Evolutionary conservation across 1,140 invertebrate genomes (phyloP), one percentile per base, ranked within the genome.

Genomic region (Probaryconus sp.): DNA sequence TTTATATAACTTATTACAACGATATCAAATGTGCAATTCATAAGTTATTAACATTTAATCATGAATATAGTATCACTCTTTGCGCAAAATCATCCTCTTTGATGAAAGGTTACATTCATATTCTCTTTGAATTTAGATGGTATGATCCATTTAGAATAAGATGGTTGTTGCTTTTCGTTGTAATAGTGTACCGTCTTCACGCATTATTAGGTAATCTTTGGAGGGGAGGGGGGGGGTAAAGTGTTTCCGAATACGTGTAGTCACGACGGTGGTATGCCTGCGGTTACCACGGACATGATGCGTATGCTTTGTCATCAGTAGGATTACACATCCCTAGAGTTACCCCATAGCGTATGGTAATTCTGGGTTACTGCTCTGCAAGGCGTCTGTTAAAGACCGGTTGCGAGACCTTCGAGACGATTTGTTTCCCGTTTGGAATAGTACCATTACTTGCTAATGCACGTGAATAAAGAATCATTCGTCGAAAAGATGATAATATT

Each of bases 241-340:
- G 80, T 81, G 79, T 83, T 83, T 81, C 70, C 65, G 76, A 82
- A 83, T 79, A 47, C 48, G 30, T 56, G 50, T 38, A 70, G 65
- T 81, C 70, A 70, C 77, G 69, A 81, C 58, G 50, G 60, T 72
- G 63, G 45, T 30, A 21, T 51, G 77, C 55, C 56, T 65, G 61
- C 48, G 63, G 60, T 53, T 68, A 69, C 58, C 53, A 50, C 53
- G 45, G 21, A 58, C 40, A 45, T 21, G 30, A 58, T 69, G 60
- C 53, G 38, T 48, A 61, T 63, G 65, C 53, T 58, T 76, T 76
- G 77, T 73, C 73, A 74, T 73, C 65, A 51, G 42, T n/a, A 48
- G 45, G 63, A 73, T 76, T 78, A 70, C 50, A 55, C 24, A 70
- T 55, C 43, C 33, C 45, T 55, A 18, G 45, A 63, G 40, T 45